Evolutionary conservation across 2,888 invertebrate genomes (phyloP), one percentile per base, ranked within the genome.

Genomic region (Mechanitis messenoides): DNA sequence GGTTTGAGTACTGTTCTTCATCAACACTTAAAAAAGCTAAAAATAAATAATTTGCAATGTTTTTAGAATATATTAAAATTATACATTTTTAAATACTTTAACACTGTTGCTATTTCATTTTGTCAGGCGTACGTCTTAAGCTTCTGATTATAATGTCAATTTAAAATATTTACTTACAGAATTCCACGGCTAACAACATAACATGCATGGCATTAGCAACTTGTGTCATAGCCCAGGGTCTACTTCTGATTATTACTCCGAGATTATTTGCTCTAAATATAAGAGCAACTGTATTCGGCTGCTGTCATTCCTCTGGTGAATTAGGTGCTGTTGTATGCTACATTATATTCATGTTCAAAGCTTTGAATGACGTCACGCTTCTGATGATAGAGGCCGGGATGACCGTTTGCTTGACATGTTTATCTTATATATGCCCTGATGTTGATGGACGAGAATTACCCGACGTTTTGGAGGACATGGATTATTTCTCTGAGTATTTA

Each of bases 391-490:
- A 77, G 33, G 61, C 79, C 1, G 71, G 66, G 3, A 68, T 80
- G 2, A 76, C 77, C 3, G 45, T 82, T 7, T 62, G 72, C 3
- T 63, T 85, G 28, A 68, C 69, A 42, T 72, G 74, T 9, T 59
- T 85, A 47, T 81, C 83, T 54, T 77, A 78, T 56, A 55, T 80
- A 1, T 68, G 87, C 9, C 81, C 84, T 7, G 78, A 87, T 66
- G 81, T 87, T 1, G 88, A 88, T 68, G 72, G 74, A n/a, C 77
- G 88, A 67, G 88, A 89, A 70, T 63, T 88, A 54, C 88, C 88
- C 0, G 88, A 89, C 69, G 70, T 84, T 33, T 71, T 87, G 55
- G 79, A 77, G 57, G 88, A 89, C 66, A 88, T 88, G 89, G 88
- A 88, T 72, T 87, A 85, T 70, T 89, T 82, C 73, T 80, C 80